phyloP scores from a whole-genome alignment of 2,888 invertebrate species.

The Scaptomyza reducta region DNA sequence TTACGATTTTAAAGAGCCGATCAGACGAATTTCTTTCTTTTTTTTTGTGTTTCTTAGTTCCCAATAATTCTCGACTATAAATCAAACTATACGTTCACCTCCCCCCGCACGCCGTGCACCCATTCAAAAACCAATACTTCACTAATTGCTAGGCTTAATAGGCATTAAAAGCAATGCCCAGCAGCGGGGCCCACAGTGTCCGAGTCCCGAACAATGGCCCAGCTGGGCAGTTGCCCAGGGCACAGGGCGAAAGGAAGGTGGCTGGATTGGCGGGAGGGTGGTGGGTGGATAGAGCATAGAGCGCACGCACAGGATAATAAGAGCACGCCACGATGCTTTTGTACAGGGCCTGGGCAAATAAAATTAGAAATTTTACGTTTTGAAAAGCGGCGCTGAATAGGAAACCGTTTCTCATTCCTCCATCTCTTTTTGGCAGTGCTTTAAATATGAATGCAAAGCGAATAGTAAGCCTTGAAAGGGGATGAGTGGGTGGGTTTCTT shows the following conservation, averaged over 20 bases:
- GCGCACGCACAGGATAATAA: constrained; percentile 74
- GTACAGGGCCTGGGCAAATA: constrained; percentile 73
- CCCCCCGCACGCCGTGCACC: constrained; percentile 12
- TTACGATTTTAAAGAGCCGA: constrained; percentile 21
- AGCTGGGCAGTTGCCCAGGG: constrained; percentile 46
- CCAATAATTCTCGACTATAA: constrained; percentile 60
- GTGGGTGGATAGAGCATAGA: constrained; percentile 13
- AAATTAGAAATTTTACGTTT: constrained; percentile 79
- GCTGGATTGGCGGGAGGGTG: not conserved
- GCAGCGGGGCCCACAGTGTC: constrained; percentile 52
- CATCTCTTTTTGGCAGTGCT: constrained; percentile 33
- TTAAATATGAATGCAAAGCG: constrained; percentile 73
- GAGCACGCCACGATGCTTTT: constrained; percentile 78
- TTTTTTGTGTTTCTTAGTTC: constrained; percentile 10
- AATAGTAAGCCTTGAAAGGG: constrained; percentile 5
- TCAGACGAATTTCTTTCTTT: not conserved
- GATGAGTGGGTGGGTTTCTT: constrained; percentile 5
- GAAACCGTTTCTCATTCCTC: constrained; percentile 24
- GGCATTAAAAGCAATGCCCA: constrained; percentile 77
- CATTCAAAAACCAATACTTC: constrained; percentile 74
- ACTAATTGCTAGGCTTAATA: constrained; percentile 76
- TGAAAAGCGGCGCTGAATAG: constrained; percentile 61
- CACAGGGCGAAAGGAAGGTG: not conserved
- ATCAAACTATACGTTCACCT: constrained; percentile 48
- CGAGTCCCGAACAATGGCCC: constrained; percentile 64